Percentiles rank a stretch among this genome's conserved stretches.
phyloP scores from a whole-genome alignment of 2,888 invertebrate species.

The Lepidocyrtoides sp. region DNA sequence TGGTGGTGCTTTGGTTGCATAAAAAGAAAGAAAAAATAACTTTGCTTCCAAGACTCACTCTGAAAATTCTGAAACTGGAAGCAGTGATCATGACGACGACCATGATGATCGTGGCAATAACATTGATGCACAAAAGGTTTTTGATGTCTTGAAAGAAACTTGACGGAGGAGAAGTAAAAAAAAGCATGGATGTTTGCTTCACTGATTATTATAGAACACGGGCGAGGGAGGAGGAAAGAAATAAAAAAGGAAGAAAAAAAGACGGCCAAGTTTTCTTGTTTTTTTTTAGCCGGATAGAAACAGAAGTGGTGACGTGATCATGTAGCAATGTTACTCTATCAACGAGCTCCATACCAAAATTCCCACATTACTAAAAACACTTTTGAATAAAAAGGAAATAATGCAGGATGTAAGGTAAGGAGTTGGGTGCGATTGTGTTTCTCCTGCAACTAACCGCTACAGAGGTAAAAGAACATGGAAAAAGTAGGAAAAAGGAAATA shows the following conservation, averaged over 20 bases:
- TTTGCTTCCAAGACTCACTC: no score
- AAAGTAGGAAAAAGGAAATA: neutral
- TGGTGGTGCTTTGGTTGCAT: conserved; percentile 35
- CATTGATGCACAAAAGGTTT: conserved; percentile 74
- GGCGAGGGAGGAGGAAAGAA: neutral
- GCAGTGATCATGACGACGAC: neutral
- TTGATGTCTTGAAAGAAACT: conserved; percentile 57
- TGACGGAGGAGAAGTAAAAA: neutral
- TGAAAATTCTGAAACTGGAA: no score
- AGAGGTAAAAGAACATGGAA: neutral
- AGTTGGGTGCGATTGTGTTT: neutral
- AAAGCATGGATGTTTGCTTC: neutral
- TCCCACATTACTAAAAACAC: neutral
- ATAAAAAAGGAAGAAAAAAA: neutral
- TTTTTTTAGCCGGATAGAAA: neutral
- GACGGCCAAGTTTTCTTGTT: neutral
- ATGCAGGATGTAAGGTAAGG: no score
- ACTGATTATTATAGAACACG: neutral
- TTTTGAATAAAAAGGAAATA: neutral
- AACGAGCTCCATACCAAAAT: neutral
- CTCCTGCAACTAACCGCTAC: neutral
- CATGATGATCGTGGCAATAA: conserved; percentile 44
- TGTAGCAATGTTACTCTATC: neutral
- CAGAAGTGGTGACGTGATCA: neutral
- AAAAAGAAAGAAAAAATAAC: neutral